Evolutionary conservation across 2,888 invertebrate species (phyloP), one percentile per base, ranked within the genome.

Genomic region (Endotricha flammealis): DNA sequence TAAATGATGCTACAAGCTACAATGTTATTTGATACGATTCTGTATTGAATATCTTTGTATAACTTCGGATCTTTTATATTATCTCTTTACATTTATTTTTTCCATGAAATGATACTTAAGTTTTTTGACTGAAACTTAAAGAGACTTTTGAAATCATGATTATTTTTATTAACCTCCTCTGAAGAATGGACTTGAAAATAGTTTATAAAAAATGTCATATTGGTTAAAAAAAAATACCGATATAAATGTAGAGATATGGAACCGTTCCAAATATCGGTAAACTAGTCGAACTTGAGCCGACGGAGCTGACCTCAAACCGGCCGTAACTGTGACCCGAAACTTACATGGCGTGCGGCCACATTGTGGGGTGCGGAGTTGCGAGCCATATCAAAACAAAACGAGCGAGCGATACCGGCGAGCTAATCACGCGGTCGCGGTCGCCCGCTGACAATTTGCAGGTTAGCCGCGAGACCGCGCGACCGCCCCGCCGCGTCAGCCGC

Each of bases 341-440:
- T 71, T 66, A 65, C 62, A 63, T 53, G 51, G 57, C 53, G 51
- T 55, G 58, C 51, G 62, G 59, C 61, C 64, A 58, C 63, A 57
- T 39, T 39, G 46, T 32, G 39, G 46, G 41, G 39, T 53, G 40
- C 45, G 41, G 32, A 48, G 50, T 31, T 37, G 42, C 49, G 41
- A 48, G 57, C 48, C 66, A 65, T 68, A 71, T 73, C 68, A 68
- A 66, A 71, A 70, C 69, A 67, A 66, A 67, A 70, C 67, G 56
- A 48, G 50, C 46, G 47, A 46, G 52, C 54, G 57, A 63, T 60
- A 55, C 40, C 53, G 57, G 53, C 50, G 59, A 61, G 61, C 74
- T 76, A 77, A 77, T 76, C 75, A 63, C 67, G 71, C 53, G 60
- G 63, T 59, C 48, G 38, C 35, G 41, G 34, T 28, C 20, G 51